Base-by-base conservation (phyloP, 2,888 invertebrate genomes). In the Zele albiditarsus region DNA sequence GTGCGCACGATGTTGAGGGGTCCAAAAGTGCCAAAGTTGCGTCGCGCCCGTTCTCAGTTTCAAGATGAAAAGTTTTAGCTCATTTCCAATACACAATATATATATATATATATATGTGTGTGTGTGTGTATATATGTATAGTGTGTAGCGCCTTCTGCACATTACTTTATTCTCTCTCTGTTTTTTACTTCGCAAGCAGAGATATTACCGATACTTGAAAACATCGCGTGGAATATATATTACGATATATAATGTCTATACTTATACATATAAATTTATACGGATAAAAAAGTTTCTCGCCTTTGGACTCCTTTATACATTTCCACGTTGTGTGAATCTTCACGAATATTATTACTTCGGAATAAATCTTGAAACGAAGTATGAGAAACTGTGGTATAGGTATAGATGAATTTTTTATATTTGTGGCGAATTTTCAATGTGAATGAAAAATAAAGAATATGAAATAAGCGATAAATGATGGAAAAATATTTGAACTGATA, bases 131-230 rank as follows among this genome's bases (percentile, higher is more conserved):
- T 42, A 12, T 42, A 3, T 42, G 14, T 46, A 14, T n/a, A 46
- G 4, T 14, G n/a, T 53, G 53, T 28, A 60, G 71, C 70, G 73
- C 65, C 71, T 79, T 74, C 62, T 73, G 73, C 70, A 68, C 28
- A 46, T 53, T 31, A 33, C 65, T 38, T 31, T 73, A 42, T 20
- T 67, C 33, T 58, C 23, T 28, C 27, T 46, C 38, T 27, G 16
- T 20, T 25, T 66, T 38, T 73, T 66, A 28, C 33, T 23, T 66
- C 14, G 28, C 63, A 16, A 71, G 57, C 57, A 25, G 53, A 73
- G 49, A 70, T 76, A 79, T 79, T 77, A 76, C 71, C 76, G 75
- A 76, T 76, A 77, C 78, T 75, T 73, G 27, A 71, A 73, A 77
- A 76, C 27, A 38, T 63, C 66, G 68, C 31, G 60, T 65, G 66